These are phyloP conservation scores for Calephelis perditalis DNA, from an alignment of 2,888 invertebrate species.

Conservation along the genomic window DNA sequence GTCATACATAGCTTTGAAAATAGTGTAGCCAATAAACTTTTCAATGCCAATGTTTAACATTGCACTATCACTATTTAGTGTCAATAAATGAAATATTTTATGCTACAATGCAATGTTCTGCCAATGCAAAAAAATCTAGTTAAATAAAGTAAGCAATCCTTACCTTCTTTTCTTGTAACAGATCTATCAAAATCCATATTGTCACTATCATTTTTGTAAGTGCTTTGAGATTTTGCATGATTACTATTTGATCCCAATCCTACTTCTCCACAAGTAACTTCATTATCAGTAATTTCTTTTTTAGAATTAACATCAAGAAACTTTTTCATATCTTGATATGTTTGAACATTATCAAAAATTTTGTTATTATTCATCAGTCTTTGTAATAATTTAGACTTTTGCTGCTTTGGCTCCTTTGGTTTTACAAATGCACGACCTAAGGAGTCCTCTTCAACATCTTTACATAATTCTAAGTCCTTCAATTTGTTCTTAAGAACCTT, in stretches of 20 bases:
- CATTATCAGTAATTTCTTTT: background rate
- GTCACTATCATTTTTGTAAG: background rate
- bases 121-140: too few species aligned
- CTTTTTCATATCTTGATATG: conserved; percentile 30
- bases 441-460: conserved; percentile 45
- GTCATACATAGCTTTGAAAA: too few species aligned
- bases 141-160: too few species aligned
- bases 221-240: conserved; percentile 19
- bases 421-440: conserved; percentile 37
- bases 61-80: too few species aligned
- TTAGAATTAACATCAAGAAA: conserved; percentile 31
- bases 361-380: conserved; percentile 19
- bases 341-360: conserved; percentile 18
- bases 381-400: conserved; percentile 23
- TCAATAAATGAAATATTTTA: too few species aligned
- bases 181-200: too few species aligned
- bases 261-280: conserved; percentile 8
- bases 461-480: conserved; percentile 45
- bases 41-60: too few species aligned
- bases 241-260: conserved; percentile 13
- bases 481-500: conserved; percentile 39
- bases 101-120: too few species aligned
- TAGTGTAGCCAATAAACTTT: too few species aligned
- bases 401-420: conserved; percentile 1
- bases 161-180: too few species aligned